A percentile compares a stretch with the other conserved stretches of the same genome.
Conservation (phyloP, 2,888 invertebrate genomes). For the Lasioglossum lativentre region DNA sequence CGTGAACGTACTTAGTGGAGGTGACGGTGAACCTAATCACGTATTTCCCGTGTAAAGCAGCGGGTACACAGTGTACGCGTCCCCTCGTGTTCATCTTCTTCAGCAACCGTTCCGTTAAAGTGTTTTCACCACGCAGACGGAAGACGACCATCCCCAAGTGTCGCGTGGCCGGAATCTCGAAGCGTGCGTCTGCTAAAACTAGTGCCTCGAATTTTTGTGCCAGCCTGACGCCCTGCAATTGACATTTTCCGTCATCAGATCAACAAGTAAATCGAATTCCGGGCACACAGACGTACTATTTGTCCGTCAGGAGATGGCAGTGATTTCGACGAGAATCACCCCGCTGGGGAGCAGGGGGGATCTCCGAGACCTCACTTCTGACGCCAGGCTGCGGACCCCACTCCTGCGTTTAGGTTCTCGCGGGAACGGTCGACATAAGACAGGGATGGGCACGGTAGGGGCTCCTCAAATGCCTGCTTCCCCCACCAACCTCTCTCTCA, state of each 20-base stretch:
- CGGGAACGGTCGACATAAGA: too few relatives aligned
- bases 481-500: too few relatives aligned
- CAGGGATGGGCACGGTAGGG: too few relatives aligned
- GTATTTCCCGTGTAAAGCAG: constrained; percentile 94
- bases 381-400: too few relatives aligned
- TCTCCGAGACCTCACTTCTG: too few relatives aligned
- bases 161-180: constrained; percentile 95
- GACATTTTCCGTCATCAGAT: not conserved
- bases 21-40: constrained; percentile 98
- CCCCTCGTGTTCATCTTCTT: constrained; percentile 95
- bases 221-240: constrained; percentile 91
- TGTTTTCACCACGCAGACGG: constrained; percentile 93
- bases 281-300: not conserved
- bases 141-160: constrained; percentile 96
- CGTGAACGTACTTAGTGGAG: constrained; percentile 88
- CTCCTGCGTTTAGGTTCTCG: too few relatives aligned
- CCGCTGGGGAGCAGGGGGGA: too few relatives aligned
- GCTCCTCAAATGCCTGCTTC: too few relatives aligned
- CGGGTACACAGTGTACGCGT: constrained; percentile 97
- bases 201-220: constrained; percentile 96
- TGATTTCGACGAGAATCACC: too few relatives aligned
- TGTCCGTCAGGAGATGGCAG: too few relatives aligned
- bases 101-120: constrained; percentile 94
- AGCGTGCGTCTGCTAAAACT: constrained; percentile 92
- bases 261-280: too few relatives aligned